Base-by-base conservation (phyloP, 1,140 invertebrate genomes). In the Drosophila baimaii region DNA sequence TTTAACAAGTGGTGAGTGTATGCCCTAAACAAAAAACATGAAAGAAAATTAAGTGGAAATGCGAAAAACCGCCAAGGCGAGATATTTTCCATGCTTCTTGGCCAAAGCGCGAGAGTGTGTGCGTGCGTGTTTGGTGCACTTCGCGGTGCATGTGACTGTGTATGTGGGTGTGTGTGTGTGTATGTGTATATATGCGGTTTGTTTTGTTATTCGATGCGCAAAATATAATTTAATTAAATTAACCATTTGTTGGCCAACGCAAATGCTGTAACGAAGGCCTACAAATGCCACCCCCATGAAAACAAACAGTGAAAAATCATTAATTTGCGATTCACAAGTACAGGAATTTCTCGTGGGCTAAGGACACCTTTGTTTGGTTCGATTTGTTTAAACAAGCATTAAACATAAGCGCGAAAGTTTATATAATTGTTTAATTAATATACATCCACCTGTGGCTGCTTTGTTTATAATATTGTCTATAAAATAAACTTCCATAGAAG, bases 151-250 rank as follows among this genome's bases (percentile, higher is more conserved):
- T 58, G 52, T 66, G 68, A 55, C 21, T 70, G 17, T 69, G 49
- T 52, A 35, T 31, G 47, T 12, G 46, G 4, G 10, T 49, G 46
- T 49, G 25, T 29, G 23, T 49, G n/a, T 10, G 31, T 33, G 31
- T 57, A 46, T 58, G 49, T 39, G 56, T 55, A 31, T 72, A 62
- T 33, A 62, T 70, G 66, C 79, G 79, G 66, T 81, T 81, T 81
- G 79, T 81, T 81, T 73, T 81, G 73, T 81, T 81, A 81, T 81
- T 81, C 68, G 79, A 81, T 81, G 73, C 79, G 79, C 57, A 77
- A 81, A 81, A 68, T 58, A 56, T 77, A 77, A 71, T 46, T 47
- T 79, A 79, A 79, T 81, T 81, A 51, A 81, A 81, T 81, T 81
- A 81, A 47, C 35, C 21, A 81, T 54, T 68, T 81, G 31, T 39